Evolutionary conservation across 2,888 invertebrate species (phyloP).

Genomic region (Tenthredo livida): DNA sequence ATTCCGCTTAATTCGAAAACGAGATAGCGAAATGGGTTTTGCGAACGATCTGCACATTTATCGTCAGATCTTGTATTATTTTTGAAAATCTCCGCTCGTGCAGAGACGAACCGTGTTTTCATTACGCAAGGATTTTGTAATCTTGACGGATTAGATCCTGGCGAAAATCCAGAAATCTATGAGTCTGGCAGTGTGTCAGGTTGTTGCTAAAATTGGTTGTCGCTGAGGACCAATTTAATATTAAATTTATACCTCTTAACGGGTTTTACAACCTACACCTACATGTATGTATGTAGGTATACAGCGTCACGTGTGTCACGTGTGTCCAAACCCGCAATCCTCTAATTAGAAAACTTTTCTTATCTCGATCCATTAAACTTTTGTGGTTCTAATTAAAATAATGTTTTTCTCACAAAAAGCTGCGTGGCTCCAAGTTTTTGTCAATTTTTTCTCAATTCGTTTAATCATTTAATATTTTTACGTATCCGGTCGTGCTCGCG

Average conservation of each 20-base stretch:
- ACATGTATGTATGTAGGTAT: too few species aligned
- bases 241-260: constrained; percentile 44
- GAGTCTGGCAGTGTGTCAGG: constrained; percentile 47
- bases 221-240: constrained; percentile 42
- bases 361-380: constrained; percentile 29
- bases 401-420: neutral
- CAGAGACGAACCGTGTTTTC: constrained; percentile 9
- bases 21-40: constrained; percentile 8
- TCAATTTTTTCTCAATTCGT: neutral
- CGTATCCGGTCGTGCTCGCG: neutral
- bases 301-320: neutral
- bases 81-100: neutral
- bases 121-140: constrained; percentile 46
- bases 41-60: neutral
- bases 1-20: neutral
- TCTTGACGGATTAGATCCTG: constrained; percentile 48
- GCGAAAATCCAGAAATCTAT: constrained; percentile 54
- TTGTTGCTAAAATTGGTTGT: constrained; percentile 43
- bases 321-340: neutral
- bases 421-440: neutral
- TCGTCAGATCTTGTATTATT: constrained; percentile 37
- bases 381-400: neutral
- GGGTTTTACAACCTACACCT: constrained; percentile 19
- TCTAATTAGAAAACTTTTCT: constrained; percentile 15
- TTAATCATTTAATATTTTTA: neutral